Base-by-base conservation (phyloP, 2,113 vertebrate genomes). In the Gila orcuttii region DNA sequence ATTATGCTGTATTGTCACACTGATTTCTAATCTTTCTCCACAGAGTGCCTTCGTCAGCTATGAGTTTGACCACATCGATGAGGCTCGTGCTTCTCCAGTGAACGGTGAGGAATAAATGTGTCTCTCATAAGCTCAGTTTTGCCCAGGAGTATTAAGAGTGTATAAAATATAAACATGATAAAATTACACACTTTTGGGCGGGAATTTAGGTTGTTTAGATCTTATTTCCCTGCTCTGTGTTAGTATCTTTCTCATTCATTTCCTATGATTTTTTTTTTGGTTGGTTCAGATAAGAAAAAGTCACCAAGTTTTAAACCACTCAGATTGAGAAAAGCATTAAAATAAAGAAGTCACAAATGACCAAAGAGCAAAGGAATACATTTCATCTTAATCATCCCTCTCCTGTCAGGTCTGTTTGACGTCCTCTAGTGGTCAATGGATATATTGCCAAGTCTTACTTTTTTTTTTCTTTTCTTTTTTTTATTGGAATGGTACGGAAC, bases 1-100 rank as follows among this genome's bases (percentile, higher is more conserved):
- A 28, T 80, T 21, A 1, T 62, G 78, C 19, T 59, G 19, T 23
- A 45, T 2, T 74, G 19, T 66, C 11, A 83, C 21, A n/a, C 28
- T 23, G 13, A 4, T 52, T 7, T 28, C 55, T 33, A 8, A 55
- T 0, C 28, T 52, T 5, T 17, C 25, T 74, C 3, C 39, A 5
- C 88, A 95, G 94, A 95, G 91, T 82, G 90, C 92, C 31, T 94
- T 94, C 86, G 93, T 95, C 55, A 93, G 89, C 57, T 93, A 91
- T 11, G 90, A 95, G 84, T 89, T 92, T 87, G 92, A 94, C 7
- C 91, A 91, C 85, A 60, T 93, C 50, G 91, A 91, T 3, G 91
- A 92, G 0, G 87, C 94, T 0, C 90, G 91, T 9, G 88, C 89
- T 2, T 4, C 19, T 69, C 33, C 25, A 6, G 33, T 81, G 28